A percentile compares a stretch with the other conserved stretches of the same genome.
These are phyloP conservation scores for Sinocyclocheilus anshuiensis DNA, from an alignment of 2,113 vertebrate species.

Conservation along the genomic window DNA sequence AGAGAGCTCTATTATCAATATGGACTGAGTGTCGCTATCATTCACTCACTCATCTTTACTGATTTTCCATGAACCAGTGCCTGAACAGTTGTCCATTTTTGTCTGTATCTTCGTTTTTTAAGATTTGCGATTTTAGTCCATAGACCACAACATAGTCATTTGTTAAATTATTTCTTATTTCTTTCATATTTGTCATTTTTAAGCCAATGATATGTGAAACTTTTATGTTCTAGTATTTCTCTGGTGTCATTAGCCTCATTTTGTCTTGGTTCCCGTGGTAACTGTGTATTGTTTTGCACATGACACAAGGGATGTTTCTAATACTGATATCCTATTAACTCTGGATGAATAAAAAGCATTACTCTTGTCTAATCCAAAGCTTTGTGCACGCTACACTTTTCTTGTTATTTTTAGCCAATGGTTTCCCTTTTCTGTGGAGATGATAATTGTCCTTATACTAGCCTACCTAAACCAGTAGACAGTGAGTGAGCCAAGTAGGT, in stretches of 20 bases:
- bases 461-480: not conserved
- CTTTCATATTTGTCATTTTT: conserved; percentile 44
- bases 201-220: conserved; percentile 56
- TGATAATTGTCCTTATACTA: too few species aligned
- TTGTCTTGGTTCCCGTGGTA: conserved; percentile 60
- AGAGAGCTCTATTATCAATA: conserved; percentile 25
- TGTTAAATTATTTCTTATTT: conserved; percentile 40
- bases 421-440: not conserved
- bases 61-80: conserved; percentile 47
- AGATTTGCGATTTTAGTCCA: conserved; percentile 64
- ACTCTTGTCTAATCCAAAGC: conserved; percentile 25
- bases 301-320: conserved; percentile 60
- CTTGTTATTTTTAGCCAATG: not conserved
- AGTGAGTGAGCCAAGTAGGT: not conserved
- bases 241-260: conserved; percentile 53
- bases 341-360: conserved; percentile 70
- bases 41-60: conserved; percentile 23
- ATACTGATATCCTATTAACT: conserved; percentile 68
- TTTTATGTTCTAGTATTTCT: conserved; percentile 50
- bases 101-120: conserved; percentile 55
- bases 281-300: conserved; percentile 60
- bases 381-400: not conserved
- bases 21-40: not conserved
- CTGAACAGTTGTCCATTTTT: conserved; percentile 35
- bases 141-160: conserved; percentile 63